Evolutionary conservation across 2,797 vertebrate genomes (phyloP).

Genomic region (Schizopygopsis malacanthus): DNA sequence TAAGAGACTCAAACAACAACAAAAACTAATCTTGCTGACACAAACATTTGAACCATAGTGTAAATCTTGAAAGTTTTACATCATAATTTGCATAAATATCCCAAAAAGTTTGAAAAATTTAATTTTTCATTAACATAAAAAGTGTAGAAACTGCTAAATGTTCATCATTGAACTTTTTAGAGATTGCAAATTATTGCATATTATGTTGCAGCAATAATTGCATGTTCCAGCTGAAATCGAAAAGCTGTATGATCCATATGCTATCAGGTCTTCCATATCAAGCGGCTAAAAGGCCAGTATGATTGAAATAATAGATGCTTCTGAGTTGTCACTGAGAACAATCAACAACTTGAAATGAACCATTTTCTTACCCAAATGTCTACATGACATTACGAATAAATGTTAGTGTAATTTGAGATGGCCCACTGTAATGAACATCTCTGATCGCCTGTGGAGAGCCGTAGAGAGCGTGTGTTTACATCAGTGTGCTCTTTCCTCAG

Average conservation of each 20-base stretch:
- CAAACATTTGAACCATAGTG: background rate
- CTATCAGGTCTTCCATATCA: background rate
- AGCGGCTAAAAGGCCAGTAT: background rate
- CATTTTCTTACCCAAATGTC: background rate
- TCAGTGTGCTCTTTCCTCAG: constrained; percentile 67
- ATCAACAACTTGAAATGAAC: background rate
- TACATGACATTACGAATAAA: background rate
- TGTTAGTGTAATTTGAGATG: background rate
- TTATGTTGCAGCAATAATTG: background rate
- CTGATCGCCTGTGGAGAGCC: constrained; percentile 1
- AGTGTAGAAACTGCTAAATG: background rate
- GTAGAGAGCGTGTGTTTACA: background rate
- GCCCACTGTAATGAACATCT: background rate
- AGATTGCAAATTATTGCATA: background rate
- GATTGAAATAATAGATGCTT: background rate
- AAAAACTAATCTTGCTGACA: background rate
- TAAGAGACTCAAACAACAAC: background rate
- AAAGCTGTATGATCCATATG: background rate
- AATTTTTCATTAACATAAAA: background rate
- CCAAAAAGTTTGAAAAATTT: background rate
- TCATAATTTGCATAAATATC: background rate
- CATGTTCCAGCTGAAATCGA: background rate
- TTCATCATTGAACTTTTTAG: background rate
- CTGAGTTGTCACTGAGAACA: background rate
- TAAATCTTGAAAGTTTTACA: background rate